Percentiles rank a stretch among this genome's conserved stretches.
Conservation (phyloP, 2,888 invertebrate genomes). For the Eulithis prunata region DNA sequence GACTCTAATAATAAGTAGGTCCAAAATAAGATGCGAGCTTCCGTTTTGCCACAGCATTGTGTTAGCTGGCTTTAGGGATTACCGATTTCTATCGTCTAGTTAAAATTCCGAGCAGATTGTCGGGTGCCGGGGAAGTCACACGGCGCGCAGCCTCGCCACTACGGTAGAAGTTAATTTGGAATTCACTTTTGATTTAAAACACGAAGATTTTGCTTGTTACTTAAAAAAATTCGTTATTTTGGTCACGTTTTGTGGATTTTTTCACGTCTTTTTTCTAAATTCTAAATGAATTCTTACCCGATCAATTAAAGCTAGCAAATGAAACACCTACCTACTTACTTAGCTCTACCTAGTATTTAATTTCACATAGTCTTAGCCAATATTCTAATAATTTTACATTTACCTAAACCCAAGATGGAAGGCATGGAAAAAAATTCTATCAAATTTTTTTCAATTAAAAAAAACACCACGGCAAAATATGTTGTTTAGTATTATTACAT, state of each 20-base stretch:
- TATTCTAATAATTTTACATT: slow-evolving; percentile 5
- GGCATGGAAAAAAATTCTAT: neutral
- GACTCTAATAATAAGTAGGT: slow-evolving; percentile 78
- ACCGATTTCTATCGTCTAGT: slow-evolving; percentile 77
- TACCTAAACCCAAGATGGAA: neutral
- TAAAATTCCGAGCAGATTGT: slow-evolving; percentile 75
- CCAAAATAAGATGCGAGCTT: slow-evolving; percentile 78
- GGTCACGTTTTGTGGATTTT: neutral
- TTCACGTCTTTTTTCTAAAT: neutral
- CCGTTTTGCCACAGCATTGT: slow-evolving; percentile 73
- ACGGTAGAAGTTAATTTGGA: slow-evolving; percentile 74
- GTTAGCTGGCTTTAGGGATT: slow-evolving; percentile 72
- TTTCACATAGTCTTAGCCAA: neutral
- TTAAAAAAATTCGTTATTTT: slow-evolving; percentile 6
- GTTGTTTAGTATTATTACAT: slow-evolving; percentile 57
- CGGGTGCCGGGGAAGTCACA: slow-evolving; percentile 70
- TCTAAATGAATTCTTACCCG: neutral
- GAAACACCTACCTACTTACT: no score
- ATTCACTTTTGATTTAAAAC: slow-evolving; percentile 65
- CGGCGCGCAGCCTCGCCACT: slow-evolving; percentile 44
- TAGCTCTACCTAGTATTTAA: neutral
- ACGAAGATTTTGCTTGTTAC: slow-evolving; percentile 36
- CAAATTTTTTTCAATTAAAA: slow-evolving; percentile 19
- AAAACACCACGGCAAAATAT: slow-evolving; percentile 50
- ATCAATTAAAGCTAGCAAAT: no score